Conservation (phyloP, 2,113 vertebrate species). For the Odontesthes bonariensis region DNA sequence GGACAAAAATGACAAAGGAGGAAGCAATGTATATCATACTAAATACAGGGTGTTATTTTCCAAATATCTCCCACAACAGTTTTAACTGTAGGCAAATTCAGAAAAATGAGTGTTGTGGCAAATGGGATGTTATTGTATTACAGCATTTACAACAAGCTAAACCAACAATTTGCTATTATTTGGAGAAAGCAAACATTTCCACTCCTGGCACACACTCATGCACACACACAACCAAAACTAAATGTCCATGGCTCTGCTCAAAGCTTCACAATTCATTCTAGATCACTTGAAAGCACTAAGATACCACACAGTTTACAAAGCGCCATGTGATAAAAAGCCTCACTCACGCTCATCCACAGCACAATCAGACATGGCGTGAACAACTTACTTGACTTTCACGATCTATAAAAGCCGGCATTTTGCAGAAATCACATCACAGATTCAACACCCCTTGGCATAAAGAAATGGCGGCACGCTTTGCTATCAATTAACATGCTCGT, state of each 20-base stretch:
- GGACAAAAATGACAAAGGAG: slow-evolving; percentile 7
- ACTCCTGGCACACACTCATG: neutral
- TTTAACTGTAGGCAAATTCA: slow-evolving; percentile 4
- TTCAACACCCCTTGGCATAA: neutral
- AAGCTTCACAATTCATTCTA: slow-evolving; percentile 10
- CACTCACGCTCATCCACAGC: slow-evolving; percentile 13
- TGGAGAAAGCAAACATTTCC: neutral
- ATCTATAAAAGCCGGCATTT: slow-evolving; percentile 25
- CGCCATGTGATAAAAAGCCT: slow-evolving; percentile 36
- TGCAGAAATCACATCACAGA: slow-evolving; percentile 7
- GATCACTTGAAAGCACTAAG: slow-evolving; percentile 37
- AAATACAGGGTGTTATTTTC: neutral
- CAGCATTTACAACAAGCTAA: slow-evolving; percentile 19
- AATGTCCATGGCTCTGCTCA: neutral
- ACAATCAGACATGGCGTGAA: slow-evolving; percentile 28
- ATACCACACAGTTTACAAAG: slow-evolving; percentile 55
- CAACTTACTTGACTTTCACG: slow-evolving; percentile 19
- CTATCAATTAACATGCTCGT: neutral
- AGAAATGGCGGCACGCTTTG: neutral
- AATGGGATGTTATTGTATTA: slow-evolving; percentile 8
- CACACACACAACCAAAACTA: neutral
- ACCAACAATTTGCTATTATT: slow-evolving; percentile 20
- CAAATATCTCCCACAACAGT: neutral
- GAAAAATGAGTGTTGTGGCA: slow-evolving; percentile 8
- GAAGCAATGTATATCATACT: neutral